Percentiles rank a stretch among this genome's conserved stretches.
These are phyloP conservation scores for Trochalopteron elliotii DNA, from an alignment of 2,113 vertebrate species.

Conservation along the genomic window DNA sequence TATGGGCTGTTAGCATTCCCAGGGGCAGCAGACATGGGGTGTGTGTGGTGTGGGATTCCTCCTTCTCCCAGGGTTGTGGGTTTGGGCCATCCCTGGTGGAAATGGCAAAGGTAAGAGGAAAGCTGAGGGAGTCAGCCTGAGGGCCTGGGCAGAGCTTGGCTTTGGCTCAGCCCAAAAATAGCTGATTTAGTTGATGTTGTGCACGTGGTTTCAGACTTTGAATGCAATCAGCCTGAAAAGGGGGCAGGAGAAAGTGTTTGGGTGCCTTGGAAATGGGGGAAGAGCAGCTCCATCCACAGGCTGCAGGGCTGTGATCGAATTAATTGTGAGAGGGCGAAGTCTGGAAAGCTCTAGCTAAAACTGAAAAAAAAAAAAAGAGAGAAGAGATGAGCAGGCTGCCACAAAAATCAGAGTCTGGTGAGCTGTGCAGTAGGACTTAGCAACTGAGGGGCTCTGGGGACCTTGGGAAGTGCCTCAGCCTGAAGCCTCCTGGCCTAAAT, in stretches of 20 bases:
- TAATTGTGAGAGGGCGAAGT: background rate
- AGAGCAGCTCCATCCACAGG: background rate
- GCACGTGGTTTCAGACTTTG: background rate
- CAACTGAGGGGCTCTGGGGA: background rate
- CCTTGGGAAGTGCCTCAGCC: background rate
- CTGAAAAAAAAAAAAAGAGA: rapidly evolving
- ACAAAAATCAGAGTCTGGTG: background rate
- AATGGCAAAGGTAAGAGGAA: background rate
- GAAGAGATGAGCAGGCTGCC: background rate
- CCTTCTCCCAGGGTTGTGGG: background rate
- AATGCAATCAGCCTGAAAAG: background rate
- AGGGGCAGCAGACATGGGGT: background rate
- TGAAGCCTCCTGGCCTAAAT: background rate
- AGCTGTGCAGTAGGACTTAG: background rate
- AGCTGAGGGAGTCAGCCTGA: background rate
- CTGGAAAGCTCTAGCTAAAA: background rate
- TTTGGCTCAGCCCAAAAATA: background rate
- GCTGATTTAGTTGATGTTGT: background rate
- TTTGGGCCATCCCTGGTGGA: background rate
- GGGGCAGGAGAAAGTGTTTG: background rate
- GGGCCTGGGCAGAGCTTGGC: background rate
- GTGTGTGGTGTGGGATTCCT: background rate
- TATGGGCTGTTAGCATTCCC: background rate
- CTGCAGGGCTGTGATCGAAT: background rate
- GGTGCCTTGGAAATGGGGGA: background rate